A percentile compares a stretch with the other conserved stretches of the same genome.
Evolutionary conservation across 2,888 invertebrate genomes (phyloP).

Genomic region (Acleris cristana): DNA sequence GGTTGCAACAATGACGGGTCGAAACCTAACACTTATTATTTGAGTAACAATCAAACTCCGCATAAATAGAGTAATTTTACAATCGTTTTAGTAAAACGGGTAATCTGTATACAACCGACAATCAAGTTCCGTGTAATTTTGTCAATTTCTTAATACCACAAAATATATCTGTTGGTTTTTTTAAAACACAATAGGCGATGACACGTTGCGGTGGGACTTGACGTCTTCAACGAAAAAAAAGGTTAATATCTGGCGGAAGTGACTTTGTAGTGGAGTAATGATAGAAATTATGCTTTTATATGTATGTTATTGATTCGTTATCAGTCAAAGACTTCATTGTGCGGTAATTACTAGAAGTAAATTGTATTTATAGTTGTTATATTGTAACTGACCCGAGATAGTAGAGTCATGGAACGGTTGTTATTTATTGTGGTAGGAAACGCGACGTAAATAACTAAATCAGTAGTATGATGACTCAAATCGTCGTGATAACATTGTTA

Average conservation of each 20-base stretch:
- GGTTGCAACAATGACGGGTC: slow-evolving; percentile 68
- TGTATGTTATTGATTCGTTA: slow-evolving; percentile 64
- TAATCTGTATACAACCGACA: slow-evolving; percentile 77
- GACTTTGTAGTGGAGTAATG: slow-evolving; percentile 60
- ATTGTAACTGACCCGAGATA: slow-evolving; percentile 67
- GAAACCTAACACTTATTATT: slow-evolving; percentile 75
- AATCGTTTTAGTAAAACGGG: slow-evolving; percentile 72
- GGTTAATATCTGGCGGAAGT: slow-evolving; percentile 65
- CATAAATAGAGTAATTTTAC: slow-evolving; percentile 78
- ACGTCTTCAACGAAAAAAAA: slow-evolving; percentile 64
- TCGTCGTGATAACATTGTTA: slow-evolving; percentile 56
- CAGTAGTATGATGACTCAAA: slow-evolving; percentile 51
- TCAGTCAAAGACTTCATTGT: slow-evolving; percentile 79
- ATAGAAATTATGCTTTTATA: slow-evolving; percentile 67
- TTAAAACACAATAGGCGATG: slow-evolving; percentile 76
- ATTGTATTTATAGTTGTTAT: slow-evolving; percentile 76
- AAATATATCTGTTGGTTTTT: slow-evolving; percentile 58
- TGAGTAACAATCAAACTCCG: slow-evolving; percentile 61
- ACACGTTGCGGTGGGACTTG: slow-evolving; percentile 73
- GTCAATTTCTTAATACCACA: slow-evolving; percentile 76
- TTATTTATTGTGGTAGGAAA: slow-evolving; percentile 40
- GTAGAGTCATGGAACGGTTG: slow-evolving; percentile 70
- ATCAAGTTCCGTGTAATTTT: slow-evolving; percentile 76
- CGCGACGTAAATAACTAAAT: slow-evolving; percentile 54
- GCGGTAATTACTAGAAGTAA: slow-evolving; percentile 78